Evolutionary conservation across 1,140 invertebrate genomes (phyloP).

Genomic region (Triops longicaudatus): DNA sequence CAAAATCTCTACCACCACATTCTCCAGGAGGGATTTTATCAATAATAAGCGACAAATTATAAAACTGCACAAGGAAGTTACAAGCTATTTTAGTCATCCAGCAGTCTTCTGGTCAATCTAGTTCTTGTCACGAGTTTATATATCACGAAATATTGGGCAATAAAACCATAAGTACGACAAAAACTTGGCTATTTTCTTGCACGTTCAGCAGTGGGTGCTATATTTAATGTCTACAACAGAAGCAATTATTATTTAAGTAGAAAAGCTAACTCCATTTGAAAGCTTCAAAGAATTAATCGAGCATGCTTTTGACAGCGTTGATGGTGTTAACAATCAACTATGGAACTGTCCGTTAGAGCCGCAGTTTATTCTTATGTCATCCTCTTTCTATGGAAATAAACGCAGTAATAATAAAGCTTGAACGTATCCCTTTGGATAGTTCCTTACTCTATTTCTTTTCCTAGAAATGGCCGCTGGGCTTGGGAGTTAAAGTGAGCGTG

Average conservation of each 20-base stretch:
- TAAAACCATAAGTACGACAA: neutral
- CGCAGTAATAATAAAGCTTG: neutral
- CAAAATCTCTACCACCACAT: too few species aligned
- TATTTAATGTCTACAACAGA: neutral
- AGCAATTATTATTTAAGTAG: neutral
- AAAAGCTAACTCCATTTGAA: too few species aligned
- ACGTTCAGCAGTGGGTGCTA: neutral
- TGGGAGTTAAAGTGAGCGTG: slow-evolving; percentile 14
- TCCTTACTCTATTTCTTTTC: neutral
- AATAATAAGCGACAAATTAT: too few species aligned
- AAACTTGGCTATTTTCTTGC: neutral
- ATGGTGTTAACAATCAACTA: too few species aligned
- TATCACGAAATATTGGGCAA: neutral
- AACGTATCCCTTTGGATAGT: neutral
- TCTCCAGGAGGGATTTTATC: too few species aligned
- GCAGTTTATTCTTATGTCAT: too few species aligned
- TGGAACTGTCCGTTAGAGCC: too few species aligned
- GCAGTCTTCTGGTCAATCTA: too few species aligned
- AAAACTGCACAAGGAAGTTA: too few species aligned
- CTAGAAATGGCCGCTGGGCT: neutral
- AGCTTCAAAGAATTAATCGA: too few species aligned
- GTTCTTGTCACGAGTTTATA: neutral
- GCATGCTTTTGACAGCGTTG: too few species aligned
- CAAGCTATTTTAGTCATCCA: too few species aligned
- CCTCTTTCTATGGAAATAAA: neutral